Base-by-base conservation (phyloP, 2,113 vertebrate species). In the Corvus moneduloides region DNA sequence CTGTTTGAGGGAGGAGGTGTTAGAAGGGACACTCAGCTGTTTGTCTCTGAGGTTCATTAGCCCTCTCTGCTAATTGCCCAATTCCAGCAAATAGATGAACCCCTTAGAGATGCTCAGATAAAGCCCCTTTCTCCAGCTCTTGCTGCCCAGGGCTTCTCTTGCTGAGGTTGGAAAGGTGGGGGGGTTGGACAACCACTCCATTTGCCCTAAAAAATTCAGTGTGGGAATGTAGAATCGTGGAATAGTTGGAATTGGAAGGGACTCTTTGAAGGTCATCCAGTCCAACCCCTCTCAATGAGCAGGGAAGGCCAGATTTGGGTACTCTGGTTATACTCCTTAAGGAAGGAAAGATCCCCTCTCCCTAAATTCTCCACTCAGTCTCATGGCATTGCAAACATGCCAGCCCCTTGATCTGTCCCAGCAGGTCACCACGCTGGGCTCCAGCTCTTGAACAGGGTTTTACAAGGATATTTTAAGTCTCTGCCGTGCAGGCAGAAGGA, bases 71-170 rank as follows among this genome's bases (percentile, higher is more conserved):
- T 52, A 69, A 48, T 28, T 58, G 69, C 13, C 1, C 30, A 4
- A 56, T 68, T 56, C n/a, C 48, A 48, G 44, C 37, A 83, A 30
- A 24, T 4, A 63, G 62, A 21, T 20, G 15, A 79, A 48, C 4
- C 17, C 1, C 0, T 51, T 6, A 2, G 33, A 46, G 84, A 20
- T 20, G 62, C 30, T 49, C 46, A 35, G 66, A 7, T 9, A 27
- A 68, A 59, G 4, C 32, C 27, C 10, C 23, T 30, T 41, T 26
- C 26, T 7, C 48, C 55, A 18, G 35, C 21, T n/a, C 9, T 5
- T 2, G 2, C 22, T 22, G 39, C 2, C 0, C 7, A 3, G 9
- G 6, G 37, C 8, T 55, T 30, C 41, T 13, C 43, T 9, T 11
- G 37, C 5, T 8, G 26, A 27, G 9, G 2, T 2, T 54, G 28